Percentiles rank a stretch among this genome's conserved stretches.
Evolutionary conservation across 2,113 vertebrate species (phyloP).

Genomic region (Rhea americana): DNA sequence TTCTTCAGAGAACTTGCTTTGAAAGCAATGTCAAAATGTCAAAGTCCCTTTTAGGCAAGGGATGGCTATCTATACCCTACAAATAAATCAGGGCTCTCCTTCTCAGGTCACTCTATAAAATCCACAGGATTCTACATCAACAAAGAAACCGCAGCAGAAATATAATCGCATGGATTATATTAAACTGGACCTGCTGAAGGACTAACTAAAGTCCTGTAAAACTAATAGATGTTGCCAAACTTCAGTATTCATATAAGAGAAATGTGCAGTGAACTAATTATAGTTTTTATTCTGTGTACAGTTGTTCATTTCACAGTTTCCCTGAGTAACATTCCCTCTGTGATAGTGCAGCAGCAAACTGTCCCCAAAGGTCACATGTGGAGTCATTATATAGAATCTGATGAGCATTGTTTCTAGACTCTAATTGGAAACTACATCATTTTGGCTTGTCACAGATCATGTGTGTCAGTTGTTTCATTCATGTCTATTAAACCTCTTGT

Average conservation of each 20-base stretch:
- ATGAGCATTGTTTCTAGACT: background rate
- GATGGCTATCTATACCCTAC: background rate
- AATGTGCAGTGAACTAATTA: conserved; percentile 14
- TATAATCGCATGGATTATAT: background rate
- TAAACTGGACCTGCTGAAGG: background rate
- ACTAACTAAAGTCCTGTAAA: background rate
- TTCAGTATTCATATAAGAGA: background rate
- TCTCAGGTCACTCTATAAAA: background rate
- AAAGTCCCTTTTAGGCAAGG: background rate
- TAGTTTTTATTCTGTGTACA: background rate
- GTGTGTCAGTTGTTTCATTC: background rate
- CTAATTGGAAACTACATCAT: conserved; percentile 28
- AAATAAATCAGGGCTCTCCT: background rate
- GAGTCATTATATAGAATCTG: background rate
- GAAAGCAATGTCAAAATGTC: background rate
- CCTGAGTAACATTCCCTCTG: background rate
- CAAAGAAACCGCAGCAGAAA: background rate
- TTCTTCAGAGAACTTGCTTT: background rate
- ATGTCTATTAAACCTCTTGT: background rate
- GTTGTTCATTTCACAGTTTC: background rate
- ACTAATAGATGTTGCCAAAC: background rate
- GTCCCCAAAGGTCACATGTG: conserved; percentile 12
- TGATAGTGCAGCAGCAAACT: background rate
- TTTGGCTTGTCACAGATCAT: background rate
- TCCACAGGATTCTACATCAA: background rate